phyloP scores from a whole-genome alignment of 2,113 vertebrate genomes.

The Chrysemys picta region DNA sequence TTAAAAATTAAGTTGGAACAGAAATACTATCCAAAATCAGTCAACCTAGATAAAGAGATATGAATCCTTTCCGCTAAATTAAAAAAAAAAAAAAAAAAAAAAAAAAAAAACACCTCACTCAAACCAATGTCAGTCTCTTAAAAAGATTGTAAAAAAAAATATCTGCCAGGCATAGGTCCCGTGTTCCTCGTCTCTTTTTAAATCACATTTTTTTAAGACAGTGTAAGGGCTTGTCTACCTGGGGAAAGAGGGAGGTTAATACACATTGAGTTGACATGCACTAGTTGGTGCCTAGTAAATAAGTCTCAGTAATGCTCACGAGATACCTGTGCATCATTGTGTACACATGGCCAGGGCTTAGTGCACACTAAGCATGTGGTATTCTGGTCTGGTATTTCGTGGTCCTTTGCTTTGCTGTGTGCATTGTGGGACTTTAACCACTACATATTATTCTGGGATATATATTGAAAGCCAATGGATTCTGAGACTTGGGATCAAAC shows the following conservation, averaged over 20 bases:
- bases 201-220: background rate
- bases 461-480: background rate
- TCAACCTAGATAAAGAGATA: background rate
- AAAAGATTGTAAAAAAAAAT: background rate
- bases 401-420: background rate
- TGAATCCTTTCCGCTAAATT: background rate
- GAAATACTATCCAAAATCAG: slow-evolving; percentile 12
- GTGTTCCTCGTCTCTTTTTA: background rate
- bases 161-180: background rate
- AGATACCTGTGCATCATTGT: background rate
- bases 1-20: background rate
- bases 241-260: background rate
- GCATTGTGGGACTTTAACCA: background rate
- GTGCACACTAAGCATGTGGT: background rate
- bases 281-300: background rate
- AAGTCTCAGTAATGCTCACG: background rate
- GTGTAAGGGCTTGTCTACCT: background rate
- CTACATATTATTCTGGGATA: background rate
- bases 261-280: background rate
- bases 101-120: background rate
- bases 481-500: background rate
- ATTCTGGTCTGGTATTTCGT: background rate
- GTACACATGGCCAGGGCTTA: background rate
- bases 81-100: background rate
- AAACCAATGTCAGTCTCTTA: background rate